Percentiles rank a stretch among this genome's conserved stretches.
phyloP scores from a whole-genome alignment of 2,888 invertebrate genomes.

The Stomorhina lunata region DNA sequence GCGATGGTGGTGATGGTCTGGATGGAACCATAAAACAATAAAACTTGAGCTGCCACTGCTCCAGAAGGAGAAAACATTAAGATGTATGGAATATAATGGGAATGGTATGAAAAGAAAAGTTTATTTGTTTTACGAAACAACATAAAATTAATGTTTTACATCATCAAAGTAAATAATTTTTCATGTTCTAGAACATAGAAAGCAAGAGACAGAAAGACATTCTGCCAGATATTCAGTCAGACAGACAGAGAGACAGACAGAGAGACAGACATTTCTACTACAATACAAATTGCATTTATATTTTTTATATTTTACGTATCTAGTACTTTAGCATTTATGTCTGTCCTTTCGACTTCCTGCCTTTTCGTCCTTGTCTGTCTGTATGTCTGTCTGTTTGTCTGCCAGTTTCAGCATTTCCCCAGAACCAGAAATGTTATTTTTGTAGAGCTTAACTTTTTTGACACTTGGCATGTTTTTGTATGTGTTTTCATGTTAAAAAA shows the following conservation, averaged over 20 bases:
- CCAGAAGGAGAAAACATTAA: slow-evolving; percentile 1
- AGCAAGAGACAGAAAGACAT: not conserved
- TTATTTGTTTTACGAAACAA: slow-evolving; percentile 30
- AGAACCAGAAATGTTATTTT: slow-evolving; percentile 55
- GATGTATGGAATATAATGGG: not conserved
- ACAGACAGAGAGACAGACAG: not conserved
- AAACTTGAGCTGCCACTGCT: not conserved
- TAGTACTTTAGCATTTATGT: slow-evolving; percentile 3
- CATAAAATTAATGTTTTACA: slow-evolving; percentile 63
- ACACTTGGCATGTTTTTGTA: slow-evolving; percentile 59
- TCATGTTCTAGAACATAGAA: slow-evolving; percentile 25
- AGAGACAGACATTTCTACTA: not conserved
- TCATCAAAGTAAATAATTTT: slow-evolving; percentile 64
- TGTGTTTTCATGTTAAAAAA: slow-evolving; percentile 30
- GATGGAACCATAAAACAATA: slow-evolving; percentile 17
- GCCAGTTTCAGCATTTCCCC: slow-evolving; percentile 4
- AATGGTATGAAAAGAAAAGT: slow-evolving; percentile 3
- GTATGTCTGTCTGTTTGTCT: not conserved
- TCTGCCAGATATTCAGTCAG: not conserved
- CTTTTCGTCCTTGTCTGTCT: not conserved
- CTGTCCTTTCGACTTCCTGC: not conserved
- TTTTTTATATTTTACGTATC: slow-evolving; percentile 21
- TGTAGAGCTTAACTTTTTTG: slow-evolving; percentile 55
- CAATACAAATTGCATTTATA: not conserved
- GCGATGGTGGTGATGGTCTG: not conserved